Evolutionary conservation across 2,797 vertebrate species (phyloP).

Genomic region (Echiichthys vipera): DNA sequence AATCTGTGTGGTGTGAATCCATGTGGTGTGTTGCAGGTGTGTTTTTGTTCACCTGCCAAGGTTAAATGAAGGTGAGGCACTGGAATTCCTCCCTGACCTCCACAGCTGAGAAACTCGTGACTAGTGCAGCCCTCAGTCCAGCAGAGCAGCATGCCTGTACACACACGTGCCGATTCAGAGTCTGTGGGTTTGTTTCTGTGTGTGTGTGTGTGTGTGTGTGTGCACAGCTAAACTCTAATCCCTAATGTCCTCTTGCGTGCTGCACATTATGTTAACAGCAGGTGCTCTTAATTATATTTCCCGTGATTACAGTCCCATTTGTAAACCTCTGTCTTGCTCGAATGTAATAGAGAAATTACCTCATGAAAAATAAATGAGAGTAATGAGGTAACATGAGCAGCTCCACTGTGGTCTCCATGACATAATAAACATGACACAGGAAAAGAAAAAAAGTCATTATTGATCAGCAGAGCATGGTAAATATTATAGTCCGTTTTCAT

Average conservation of each 20-base stretch:
- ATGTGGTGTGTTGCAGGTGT: conserved; percentile 8
- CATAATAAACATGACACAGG: conserved; percentile 18
- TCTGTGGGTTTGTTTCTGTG: conserved; percentile 35
- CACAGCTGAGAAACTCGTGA: background rate
- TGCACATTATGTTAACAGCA: conserved; percentile 55
- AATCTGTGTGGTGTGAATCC: conserved; percentile 5
- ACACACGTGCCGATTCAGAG: background rate
- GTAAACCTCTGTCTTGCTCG: conserved; percentile 45
- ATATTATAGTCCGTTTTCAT: background rate
- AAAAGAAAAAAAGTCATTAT: background rate
- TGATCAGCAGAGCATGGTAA: conserved; percentile 10
- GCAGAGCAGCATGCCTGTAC: background rate
- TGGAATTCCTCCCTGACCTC: conserved; percentile 13
- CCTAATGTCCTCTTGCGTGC: conserved; percentile 18
- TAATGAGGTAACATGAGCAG: conserved; percentile 59
- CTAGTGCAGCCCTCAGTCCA: conserved; percentile 7
- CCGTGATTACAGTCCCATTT: conserved; percentile 56
- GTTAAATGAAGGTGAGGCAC: conserved; percentile 1
- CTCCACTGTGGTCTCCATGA: conserved; percentile 41
- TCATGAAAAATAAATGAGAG: conserved; percentile 54
- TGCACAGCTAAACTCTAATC: conserved; percentile 40
- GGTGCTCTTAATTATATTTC: conserved; percentile 68
- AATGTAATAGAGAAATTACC: conserved; percentile 56
- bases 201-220: conserved; percentile 27
- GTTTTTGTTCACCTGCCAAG: conserved; percentile 1